phyloP scores from a whole-genome alignment of 2,888 invertebrate species.

The Scelioninae gen. 1 region DNA sequence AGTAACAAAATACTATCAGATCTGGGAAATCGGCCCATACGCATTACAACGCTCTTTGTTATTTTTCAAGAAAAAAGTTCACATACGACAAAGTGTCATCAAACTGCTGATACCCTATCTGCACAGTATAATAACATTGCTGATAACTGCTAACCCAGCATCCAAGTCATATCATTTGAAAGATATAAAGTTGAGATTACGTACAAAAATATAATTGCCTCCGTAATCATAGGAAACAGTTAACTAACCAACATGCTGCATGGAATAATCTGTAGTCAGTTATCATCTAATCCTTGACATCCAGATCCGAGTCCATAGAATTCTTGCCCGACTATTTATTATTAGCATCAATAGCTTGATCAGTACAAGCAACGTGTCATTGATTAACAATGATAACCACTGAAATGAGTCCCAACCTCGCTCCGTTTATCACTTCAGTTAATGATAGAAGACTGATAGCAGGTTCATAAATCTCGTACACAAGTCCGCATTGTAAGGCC shows the following conservation, averaged over 20 bases:
- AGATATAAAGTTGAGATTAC: slow-evolving; percentile 19
- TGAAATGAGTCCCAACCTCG: slow-evolving; percentile 28
- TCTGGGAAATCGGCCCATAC: slow-evolving; percentile 12
- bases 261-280: slow-evolving; percentile 22
- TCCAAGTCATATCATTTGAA: slow-evolving; percentile 4
- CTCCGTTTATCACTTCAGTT: slow-evolving; percentile 21
- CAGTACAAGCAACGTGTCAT: slow-evolving; percentile 35
- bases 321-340: slow-evolving; percentile 38
- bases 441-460: slow-evolving; percentile 41
- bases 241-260: slow-evolving; percentile 16
- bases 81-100: slow-evolving; percentile 32
- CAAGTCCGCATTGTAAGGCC: slow-evolving; percentile 25
- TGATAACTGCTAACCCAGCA: slow-evolving; percentile 2
- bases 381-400: slow-evolving; percentile 53
- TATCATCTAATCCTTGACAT: slow-evolving; percentile 46
- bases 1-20: slow-evolving; percentile 10
- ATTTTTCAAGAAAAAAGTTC: slow-evolving; percentile 11
- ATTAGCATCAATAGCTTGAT: slow-evolving; percentile 35
- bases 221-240: slow-evolving; percentile 10
- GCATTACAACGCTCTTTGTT: slow-evolving; percentile 12
- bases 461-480: slow-evolving; percentile 43
- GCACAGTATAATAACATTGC: slow-evolving; percentile 6
- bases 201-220: slow-evolving; percentile 31
- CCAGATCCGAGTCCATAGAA: slow-evolving; percentile 27
- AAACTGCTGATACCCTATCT: slow-evolving; percentile 36